These are phyloP conservation scores for Drosophila siamana DNA, from an alignment of 2,888 invertebrate genomes.

Conservation along the genomic window DNA sequence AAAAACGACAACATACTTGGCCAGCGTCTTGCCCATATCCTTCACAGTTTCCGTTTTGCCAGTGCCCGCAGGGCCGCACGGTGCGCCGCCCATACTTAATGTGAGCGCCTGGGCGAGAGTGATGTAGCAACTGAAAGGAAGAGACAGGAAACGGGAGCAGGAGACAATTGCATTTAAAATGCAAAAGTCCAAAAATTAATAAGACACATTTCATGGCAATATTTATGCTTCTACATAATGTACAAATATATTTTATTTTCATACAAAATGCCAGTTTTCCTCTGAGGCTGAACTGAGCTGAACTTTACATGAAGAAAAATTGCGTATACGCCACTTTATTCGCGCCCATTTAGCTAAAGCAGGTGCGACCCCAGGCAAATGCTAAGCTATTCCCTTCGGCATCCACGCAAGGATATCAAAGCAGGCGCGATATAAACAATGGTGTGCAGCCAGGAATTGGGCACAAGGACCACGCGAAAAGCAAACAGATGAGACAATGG, in stretches of 20 bases:
- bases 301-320: constrained; percentile 44
- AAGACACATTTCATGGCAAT: constrained; percentile 7
- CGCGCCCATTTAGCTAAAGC: constrained; percentile 41
- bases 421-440: constrained; percentile 54
- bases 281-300: constrained; percentile 13
- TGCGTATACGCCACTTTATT: constrained; percentile 37
- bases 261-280: constrained; percentile 30
- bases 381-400: constrained; percentile 50
- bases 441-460: constrained; percentile 32
- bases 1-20: constrained; percentile 98
- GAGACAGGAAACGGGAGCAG: background rate
- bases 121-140: constrained; percentile 93
- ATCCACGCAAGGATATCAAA: constrained; percentile 58
- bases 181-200: constrained; percentile 43
- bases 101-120: constrained; percentile 97
- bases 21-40: constrained; percentile 98
- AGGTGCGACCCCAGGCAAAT: constrained; percentile 41
- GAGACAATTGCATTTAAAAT: constrained; percentile 50
- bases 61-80: constrained; percentile 98
- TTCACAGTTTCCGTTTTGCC: constrained; percentile 99
- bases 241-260: constrained; percentile 5
- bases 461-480: constrained; percentile 36
- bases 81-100: constrained; percentile 98
- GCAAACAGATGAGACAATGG: constrained; percentile 43
- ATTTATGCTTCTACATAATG: constrained; percentile 20